These are phyloP conservation scores for Pseudobourletiella spinata DNA, from an alignment of 1,140 invertebrate species.

Conservation along the genomic window DNA sequence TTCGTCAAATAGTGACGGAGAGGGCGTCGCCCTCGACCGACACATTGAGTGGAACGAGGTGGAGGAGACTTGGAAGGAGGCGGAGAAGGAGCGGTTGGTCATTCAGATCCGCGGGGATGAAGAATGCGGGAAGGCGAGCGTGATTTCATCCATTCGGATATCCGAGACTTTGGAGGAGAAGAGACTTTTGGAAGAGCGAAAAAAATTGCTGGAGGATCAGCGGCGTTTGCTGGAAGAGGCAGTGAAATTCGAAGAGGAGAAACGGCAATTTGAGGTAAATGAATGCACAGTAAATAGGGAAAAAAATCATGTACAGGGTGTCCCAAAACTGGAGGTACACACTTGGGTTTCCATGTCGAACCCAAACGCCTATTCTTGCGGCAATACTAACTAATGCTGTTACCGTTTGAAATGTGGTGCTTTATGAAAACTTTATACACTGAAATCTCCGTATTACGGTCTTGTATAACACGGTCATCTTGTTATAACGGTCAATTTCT, in stretches of 20 bases:
- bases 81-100: slow-evolving; percentile 38
- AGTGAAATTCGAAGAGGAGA: slow-evolving; percentile 35
- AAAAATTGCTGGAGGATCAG: slow-evolving; percentile 34
- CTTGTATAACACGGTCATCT: no score
- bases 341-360: no score
- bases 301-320: slow-evolving; percentile 3
- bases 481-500: no score
- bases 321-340: not conserved
- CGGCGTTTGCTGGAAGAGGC: slow-evolving; percentile 29
- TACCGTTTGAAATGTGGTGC: no score
- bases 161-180: slow-evolving; percentile 9
- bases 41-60: slow-evolving; percentile 38
- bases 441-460: no score
- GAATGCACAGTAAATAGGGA: not conserved
- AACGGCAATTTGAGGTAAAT: slow-evolving; percentile 36
- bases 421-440: no score
- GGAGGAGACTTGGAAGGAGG: slow-evolving; percentile 36
- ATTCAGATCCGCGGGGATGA: slow-evolving; percentile 51
- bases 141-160: not conserved
- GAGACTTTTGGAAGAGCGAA: slow-evolving; percentile 26
- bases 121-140: slow-evolving; percentile 41
- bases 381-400: no score
- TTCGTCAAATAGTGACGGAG: not conserved
- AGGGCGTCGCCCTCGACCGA: slow-evolving; percentile 27
- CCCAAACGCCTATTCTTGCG: no score